Base-by-base conservation (phyloP, 2,797 vertebrate species). In the Alosa sapidissima region DNA sequence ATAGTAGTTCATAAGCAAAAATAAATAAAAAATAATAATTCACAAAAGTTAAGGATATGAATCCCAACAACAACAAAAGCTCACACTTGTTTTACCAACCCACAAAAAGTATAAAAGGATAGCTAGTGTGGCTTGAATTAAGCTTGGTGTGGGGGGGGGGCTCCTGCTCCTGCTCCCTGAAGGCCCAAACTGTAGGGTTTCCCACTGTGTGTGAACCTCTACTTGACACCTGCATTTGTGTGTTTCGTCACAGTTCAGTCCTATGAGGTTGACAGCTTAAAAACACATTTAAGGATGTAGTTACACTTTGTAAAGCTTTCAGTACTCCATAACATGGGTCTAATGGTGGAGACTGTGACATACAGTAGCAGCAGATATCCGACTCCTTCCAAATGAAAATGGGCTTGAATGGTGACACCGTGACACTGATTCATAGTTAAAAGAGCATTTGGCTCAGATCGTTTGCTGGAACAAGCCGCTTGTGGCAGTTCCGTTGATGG, bases 391-490 rank as follows among this genome's bases (percentile, higher is more conserved):
- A 83, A 83, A 89, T 91, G 86, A 83, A 92, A 92, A 91, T 88
- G 83, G 87, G 90, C 85, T 90, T 90, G 91, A 88, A 90, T 88
- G 88, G 88, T 87, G 86, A 88, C 83, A 89, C 86, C 85, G 82
- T 84, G 83, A 90, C 84, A 83, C 86, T 85, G 84, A 88, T 87
- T 89, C 87, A 84, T 88, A 82, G 62, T 86, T 81, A 83, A 82
- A 88, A 90, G 86, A 91, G 89, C 90, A 91, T 93, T 92, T 90
- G 14, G 86, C 84, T 88, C 54, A 33, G 83, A 84, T 88, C 87
- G 87, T 86, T 91, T 72, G 88, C 86, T 89, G 89, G 90, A 91
- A 92, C 89, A 85, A 55, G 88, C 90, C 87, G 88, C 85, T 85
- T 81, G 88, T 89, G 72, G 45, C 72, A 78, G 41, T 19, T 5